Base-by-base conservation (phyloP, 1,140 invertebrate genomes). In the Chymomyza costata region DNA sequence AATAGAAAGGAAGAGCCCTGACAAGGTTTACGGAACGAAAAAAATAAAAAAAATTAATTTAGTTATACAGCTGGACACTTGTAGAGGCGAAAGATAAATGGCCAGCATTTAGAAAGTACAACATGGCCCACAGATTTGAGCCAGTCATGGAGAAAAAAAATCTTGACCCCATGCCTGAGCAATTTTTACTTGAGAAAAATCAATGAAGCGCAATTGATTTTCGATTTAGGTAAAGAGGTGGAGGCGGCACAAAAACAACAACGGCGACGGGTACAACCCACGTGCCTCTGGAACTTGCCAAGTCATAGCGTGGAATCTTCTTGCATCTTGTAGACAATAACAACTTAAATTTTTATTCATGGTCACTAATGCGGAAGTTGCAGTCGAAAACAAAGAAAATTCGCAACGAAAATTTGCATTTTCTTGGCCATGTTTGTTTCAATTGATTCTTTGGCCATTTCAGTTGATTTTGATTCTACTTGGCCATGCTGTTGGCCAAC, bases 311-410 rank as follows among this genome's bases (percentile, higher is more conserved):
- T n/a, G n/a, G n/a, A n/a, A n/a, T n/a, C n/a, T n/a, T n/a, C n/a
- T n/a, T n/a, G n/a, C n/a, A n/a, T n/a, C n/a, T n/a, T 25, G 21
- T 5, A 78, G n/a, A 78, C 73, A 67, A 80, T 71, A 78, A 73
- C 63, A 80, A 80, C 52, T 73, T 80, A 80, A 80, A 80, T 80
- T 80, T 80, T 80, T 80, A 80, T 80, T 80, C 73, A 80, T 80
- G 73, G 76, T 65, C 73, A 80, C 73, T 74, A 80, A 80, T 80
- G 73, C 73, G 73, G 73, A 80, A 80, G 73, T 80, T 80, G 67
- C 73, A 68, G 44, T 48, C 47, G 5, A 11, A 6, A 34, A 34
- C n/a, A 34, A n/a, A 3, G 7, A 34, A 11, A 6, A 34, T 6
- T 11, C 7, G 31, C 31, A 34, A 34, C 31, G 13, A 34, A 11